A percentile compares a stretch with the other conserved stretches of the same genome.
Conservation (phyloP, 2,888 invertebrate species). For the Ellobium chinense region DNA sequence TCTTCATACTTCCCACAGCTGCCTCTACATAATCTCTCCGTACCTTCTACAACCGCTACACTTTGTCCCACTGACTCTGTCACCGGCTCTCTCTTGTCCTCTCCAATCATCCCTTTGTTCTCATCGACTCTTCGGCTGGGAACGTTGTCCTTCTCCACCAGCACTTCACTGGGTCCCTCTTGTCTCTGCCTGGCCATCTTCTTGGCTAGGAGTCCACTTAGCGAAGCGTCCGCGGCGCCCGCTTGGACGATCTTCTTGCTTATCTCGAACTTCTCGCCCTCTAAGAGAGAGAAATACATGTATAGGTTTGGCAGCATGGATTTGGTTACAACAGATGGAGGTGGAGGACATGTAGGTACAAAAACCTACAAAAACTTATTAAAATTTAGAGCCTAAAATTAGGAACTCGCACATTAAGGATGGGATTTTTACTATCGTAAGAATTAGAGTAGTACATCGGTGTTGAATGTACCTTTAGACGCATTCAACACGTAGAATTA, state of each 20-base stretch:
- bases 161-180: background rate
- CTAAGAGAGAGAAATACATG: background rate
- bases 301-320: background rate
- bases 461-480: too few relatives aligned
- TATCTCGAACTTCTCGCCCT: background rate
- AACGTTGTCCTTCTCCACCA: background rate
- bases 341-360: background rate
- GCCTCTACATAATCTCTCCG: too few relatives aligned
- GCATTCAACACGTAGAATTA: too few relatives aligned
- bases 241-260: background rate
- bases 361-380: too few relatives aligned
- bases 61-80: background rate
- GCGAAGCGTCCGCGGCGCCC: background rate
- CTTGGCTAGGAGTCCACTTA: conserved; percentile 13
- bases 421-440: too few relatives aligned
- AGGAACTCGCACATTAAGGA: too few relatives aligned
- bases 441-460: too few relatives aligned
- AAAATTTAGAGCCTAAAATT: too few relatives aligned
- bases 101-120: background rate
- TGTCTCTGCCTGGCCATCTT: background rate
- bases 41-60: conserved; percentile 28
- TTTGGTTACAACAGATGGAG: background rate
- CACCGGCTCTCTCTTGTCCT: conserved; percentile 31
- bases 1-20: too few relatives aligned
- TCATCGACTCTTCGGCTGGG: background rate